These are phyloP conservation scores for Sebastiscus albofasciatus DNA, from an alignment of 2,797 vertebrate species.

Conservation along the genomic window DNA sequence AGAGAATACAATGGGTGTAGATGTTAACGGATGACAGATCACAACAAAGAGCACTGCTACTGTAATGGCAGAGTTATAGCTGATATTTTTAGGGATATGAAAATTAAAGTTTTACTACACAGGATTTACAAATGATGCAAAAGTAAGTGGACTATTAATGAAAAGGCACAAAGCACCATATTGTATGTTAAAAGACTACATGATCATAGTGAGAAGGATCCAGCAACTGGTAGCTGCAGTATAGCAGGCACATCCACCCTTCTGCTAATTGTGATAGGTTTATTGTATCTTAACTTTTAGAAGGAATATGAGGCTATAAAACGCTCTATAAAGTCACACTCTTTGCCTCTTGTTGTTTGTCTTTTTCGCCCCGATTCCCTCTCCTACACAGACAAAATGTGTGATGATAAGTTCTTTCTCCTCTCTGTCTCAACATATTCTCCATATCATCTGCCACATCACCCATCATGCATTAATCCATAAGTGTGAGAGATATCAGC, in stretches of 20 bases:
- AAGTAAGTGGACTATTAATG: not conserved
- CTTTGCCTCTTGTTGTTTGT: not conserved
- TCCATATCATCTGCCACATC: not conserved
- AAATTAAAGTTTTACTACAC: not conserved
- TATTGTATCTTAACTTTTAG: not conserved
- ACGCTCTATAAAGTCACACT: not conserved
- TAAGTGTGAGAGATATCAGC: constrained; percentile 28
- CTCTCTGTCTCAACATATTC: constrained; percentile 11
- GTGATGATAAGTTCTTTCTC: not conserved
- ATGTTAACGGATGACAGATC: constrained; percentile 7
- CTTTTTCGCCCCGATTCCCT: not conserved
- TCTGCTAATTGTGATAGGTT: not conserved
- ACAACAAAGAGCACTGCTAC: not conserved
- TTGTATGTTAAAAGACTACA: not conserved
- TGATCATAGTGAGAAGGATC: not conserved
- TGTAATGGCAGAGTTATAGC: not conserved
- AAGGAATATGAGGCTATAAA: not conserved
- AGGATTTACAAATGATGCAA: not conserved
- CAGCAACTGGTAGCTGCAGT: not conserved
- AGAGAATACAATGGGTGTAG: not conserved
- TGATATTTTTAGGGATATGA: not conserved
- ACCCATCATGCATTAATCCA: constrained; percentile 33
- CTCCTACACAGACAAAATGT: not conserved
- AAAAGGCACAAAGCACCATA: not conserved
- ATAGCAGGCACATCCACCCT: not conserved